Conservation (phyloP, 2,797 vertebrate species). For the Dermochelys coriacea region DNA sequence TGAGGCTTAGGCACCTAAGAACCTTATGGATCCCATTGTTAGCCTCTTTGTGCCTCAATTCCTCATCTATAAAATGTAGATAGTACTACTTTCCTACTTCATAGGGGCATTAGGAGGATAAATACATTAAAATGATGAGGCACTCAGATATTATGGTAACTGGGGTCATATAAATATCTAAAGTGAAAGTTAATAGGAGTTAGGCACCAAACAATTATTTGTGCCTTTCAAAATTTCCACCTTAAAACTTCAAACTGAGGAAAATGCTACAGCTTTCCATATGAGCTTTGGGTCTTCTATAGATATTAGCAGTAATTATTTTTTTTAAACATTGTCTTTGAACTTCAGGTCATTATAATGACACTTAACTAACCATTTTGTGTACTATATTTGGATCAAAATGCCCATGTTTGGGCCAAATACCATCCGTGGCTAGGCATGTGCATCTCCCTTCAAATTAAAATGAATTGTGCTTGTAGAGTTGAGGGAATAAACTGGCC, state of each 20-base stretch:
- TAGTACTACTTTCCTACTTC: background rate
- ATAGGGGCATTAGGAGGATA: background rate
- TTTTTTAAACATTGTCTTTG: background rate
- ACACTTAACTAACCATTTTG: background rate
- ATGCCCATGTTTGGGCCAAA: background rate
- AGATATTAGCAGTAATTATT: background rate
- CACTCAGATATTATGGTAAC: background rate
- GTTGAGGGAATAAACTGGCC: background rate
- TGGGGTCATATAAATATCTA: too few species aligned
- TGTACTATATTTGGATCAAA: background rate
- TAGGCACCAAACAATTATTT: rapidly evolving
- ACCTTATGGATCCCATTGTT: background rate
- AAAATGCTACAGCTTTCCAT: background rate
- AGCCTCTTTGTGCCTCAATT: background rate
- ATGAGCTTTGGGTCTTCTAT: background rate
- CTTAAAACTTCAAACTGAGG: background rate
- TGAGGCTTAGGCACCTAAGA: background rate
- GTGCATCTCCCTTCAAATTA: background rate
- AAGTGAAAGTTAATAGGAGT: background rate
- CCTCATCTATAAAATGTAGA: background rate
- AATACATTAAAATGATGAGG: background rate
- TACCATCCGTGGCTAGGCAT: background rate
- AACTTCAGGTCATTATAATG: background rate
- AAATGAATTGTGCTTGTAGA: background rate
- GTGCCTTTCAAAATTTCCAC: background rate